Evolutionary conservation across 2,797 vertebrate genomes (phyloP).

Genomic region (Ambastaia sidthimunki): DNA sequence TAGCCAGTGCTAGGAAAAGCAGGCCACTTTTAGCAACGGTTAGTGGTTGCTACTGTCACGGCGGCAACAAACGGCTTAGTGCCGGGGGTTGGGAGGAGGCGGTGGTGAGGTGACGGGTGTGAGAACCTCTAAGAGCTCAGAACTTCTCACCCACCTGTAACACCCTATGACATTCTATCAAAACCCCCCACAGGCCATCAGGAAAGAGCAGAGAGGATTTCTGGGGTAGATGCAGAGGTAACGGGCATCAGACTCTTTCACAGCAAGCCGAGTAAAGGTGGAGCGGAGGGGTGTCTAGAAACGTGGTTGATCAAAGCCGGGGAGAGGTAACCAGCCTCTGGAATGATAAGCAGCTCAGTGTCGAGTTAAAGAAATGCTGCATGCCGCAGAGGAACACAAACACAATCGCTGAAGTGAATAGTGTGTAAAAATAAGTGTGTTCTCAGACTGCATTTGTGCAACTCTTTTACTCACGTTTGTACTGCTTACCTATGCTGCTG

Average conservation of each 20-base stretch:
- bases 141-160: slow-evolving; percentile 14
- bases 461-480: not conserved
- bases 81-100: not conserved
- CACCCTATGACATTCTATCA: slow-evolving; percentile 30
- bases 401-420: slow-evolving; percentile 3
- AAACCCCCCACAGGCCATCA: slow-evolving; percentile 8
- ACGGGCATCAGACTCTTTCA: not conserved
- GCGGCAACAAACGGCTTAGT: slow-evolving; percentile 36
- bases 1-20: slow-evolving; percentile 43
- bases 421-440: slow-evolving; percentile 11
- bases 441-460: not conserved
- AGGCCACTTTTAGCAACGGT: slow-evolving; percentile 44
- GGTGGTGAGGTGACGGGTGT: not conserved
- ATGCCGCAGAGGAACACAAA: slow-evolving; percentile 38
- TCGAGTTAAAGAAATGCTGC: slow-evolving; percentile 12
- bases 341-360: slow-evolving; percentile 45
- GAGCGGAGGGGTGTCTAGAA: slow-evolving; percentile 22
- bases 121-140: not conserved
- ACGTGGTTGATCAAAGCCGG: slow-evolving; percentile 51
- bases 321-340: slow-evolving; percentile 18
- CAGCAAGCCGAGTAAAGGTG: slow-evolving; percentile 6
- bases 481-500: not conserved
- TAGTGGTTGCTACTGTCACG: slow-evolving; percentile 42
- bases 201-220: slow-evolving; percentile 6
- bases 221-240: slow-evolving; percentile 22